phyloP scores from a whole-genome alignment of 2,113 vertebrate genomes.

The Maccullochella peelii region DNA sequence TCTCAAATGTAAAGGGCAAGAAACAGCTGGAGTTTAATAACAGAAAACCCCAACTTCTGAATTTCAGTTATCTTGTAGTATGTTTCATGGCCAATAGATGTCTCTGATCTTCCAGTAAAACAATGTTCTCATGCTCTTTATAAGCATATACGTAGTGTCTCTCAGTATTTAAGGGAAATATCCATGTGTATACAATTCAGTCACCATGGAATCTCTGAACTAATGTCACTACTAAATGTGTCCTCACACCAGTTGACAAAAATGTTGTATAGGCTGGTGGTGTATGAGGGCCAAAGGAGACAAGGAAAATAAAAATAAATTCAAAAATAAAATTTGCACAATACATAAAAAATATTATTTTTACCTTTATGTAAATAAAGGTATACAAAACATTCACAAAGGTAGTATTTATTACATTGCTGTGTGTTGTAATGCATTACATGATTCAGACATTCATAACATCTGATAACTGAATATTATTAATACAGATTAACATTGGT shows the following conservation, averaged over 20 bases:
- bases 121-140: not conserved
- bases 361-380: not conserved
- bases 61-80: not conserved
- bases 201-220: not conserved
- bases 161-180: not conserved
- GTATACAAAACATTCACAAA: not conserved
- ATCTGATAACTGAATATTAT: not conserved
- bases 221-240: not conserved
- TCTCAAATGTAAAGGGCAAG: not conserved
- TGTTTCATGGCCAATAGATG: slow-evolving; percentile 45
- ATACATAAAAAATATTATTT: too few species aligned
- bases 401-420: not conserved
- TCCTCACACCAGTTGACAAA: not conserved
- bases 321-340: too few species aligned
- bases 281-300: not conserved
- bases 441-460: not conserved
- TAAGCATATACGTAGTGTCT: not conserved
- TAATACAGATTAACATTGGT: not conserved
- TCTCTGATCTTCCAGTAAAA: slow-evolving; percentile 10
- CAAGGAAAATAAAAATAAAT: not conserved
- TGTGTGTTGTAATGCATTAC: not conserved
- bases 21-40: not conserved
- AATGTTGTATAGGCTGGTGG: not conserved
- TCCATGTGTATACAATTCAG: not conserved
- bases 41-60: not conserved